A percentile compares a stretch with the other conserved stretches of the same genome.
Conservation (phyloP, 2,113 vertebrate genomes). For the Cygnus buccinator region DNA sequence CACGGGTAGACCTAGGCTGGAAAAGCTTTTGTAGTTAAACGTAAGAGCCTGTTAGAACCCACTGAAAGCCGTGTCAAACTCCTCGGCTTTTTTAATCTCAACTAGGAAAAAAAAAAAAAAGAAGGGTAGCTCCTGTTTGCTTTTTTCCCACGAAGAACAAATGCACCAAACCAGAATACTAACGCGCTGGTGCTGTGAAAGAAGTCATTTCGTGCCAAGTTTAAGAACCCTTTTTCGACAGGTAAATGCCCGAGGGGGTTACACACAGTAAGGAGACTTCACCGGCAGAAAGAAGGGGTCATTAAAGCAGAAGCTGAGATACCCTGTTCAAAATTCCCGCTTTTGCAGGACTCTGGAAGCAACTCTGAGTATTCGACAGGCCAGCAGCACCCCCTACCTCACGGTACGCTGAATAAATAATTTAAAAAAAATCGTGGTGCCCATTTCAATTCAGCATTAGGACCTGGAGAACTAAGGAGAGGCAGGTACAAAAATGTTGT, state of each 20-base stretch:
- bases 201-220: not conserved
- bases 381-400: constrained; percentile 22
- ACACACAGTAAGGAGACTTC: not conserved
- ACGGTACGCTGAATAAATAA: not conserved
- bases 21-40: not conserved
- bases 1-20: not conserved
- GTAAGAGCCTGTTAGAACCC: not conserved
- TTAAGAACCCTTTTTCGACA: not conserved
- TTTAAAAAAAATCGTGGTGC: not conserved
- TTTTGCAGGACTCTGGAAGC: not conserved
- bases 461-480: not conserved
- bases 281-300: too few relatives aligned
- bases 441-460: not conserved
- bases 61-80: not conserved
- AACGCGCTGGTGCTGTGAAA: not conserved
- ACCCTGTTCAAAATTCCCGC: not conserved
- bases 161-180: not conserved
- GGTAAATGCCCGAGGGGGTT: not conserved
- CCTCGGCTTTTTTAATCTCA: not conserved
- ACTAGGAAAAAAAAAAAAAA: not conserved
- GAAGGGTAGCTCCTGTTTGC: not conserved
- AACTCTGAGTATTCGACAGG: not conserved
- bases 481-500: not conserved
- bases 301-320: not conserved
- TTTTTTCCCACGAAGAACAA: not conserved